These are phyloP conservation scores for Hypsibius dujardini DNA, from an alignment of 1,140 invertebrate genomes.

Conservation along the genomic window DNA sequence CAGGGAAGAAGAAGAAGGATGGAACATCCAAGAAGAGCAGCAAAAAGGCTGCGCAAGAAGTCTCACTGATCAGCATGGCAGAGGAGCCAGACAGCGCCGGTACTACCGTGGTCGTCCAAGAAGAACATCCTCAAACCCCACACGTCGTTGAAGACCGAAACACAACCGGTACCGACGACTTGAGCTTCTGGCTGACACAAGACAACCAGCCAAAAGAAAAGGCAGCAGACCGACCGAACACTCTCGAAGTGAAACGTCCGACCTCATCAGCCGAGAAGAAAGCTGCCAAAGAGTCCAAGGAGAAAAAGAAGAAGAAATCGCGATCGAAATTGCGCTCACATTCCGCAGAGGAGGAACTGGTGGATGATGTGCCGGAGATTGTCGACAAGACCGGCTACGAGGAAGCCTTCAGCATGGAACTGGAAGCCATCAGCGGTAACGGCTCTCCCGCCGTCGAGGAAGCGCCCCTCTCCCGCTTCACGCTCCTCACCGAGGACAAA, in stretches of 20 bases:
- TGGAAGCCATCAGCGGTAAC: slow-evolving; percentile 63
- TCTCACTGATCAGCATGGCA: slow-evolving; percentile 25
- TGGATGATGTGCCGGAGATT: slow-evolving; percentile 18
- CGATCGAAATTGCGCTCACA: slow-evolving; percentile 19
- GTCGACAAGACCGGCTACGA: slow-evolving; percentile 32
- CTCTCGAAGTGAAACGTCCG: slow-evolving; percentile 10
- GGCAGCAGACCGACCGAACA: too few species aligned
- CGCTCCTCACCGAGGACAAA: slow-evolving; percentile 27
- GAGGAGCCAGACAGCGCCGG: slow-evolving; percentile 17
- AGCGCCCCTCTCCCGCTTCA: slow-evolving; percentile 30
- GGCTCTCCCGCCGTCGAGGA: slow-evolving; percentile 26
- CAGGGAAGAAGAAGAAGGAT: slow-evolving; percentile 29
- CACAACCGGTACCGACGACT: slow-evolving; percentile 28
- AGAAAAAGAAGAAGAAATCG: slow-evolving; percentile 28
- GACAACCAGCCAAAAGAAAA: background rate
- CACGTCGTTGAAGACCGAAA: background rate
- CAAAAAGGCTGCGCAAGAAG: slow-evolving; percentile 34
- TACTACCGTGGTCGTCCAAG: slow-evolving; percentile 16
- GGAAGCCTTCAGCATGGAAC: slow-evolving; percentile 61
- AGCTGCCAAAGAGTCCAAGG: slow-evolving; percentile 30
- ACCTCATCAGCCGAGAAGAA: slow-evolving; percentile 27
- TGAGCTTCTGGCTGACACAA: slow-evolving; percentile 33
- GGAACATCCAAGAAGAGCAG: slow-evolving; percentile 29
- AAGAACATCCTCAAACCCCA: background rate
- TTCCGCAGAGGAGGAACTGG: slow-evolving; percentile 17